A percentile compares a stretch with the other conserved stretches of the same genome.
Evolutionary conservation across 1,140 invertebrate genomes (phyloP).

Genomic region (Meloidogyne floridensis): DNA sequence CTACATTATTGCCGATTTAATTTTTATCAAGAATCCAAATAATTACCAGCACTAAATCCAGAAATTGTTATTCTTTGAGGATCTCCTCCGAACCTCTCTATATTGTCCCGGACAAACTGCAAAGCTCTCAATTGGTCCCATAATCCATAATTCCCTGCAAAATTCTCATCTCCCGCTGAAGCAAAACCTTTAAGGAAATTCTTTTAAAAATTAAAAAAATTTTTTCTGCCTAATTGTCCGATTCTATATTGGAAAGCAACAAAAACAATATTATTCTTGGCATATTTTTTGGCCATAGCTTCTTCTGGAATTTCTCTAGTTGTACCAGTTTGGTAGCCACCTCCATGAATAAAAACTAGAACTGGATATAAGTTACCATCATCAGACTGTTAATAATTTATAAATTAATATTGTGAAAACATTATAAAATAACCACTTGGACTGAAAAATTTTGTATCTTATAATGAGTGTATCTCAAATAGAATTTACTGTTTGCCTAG

Average conservation of each 20-base stretch:
- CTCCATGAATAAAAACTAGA: slow-evolving; percentile 61
- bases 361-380: slow-evolving; percentile 47
- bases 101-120: slow-evolving; percentile 66
- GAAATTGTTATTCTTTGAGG: slow-evolving; percentile 31
- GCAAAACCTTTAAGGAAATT: slow-evolving; percentile 53
- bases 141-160: slow-evolving; percentile 66
- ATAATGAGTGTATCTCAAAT: too few relatives aligned
- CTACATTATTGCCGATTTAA: too few relatives aligned
- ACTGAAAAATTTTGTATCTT: too few relatives aligned
- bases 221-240: slow-evolving; percentile 27
- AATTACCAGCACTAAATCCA: slow-evolving; percentile 40
- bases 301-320: slow-evolving; percentile 8
- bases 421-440: too few relatives aligned
- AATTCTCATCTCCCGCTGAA: slow-evolving; percentile 55
- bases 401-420: too few relatives aligned
- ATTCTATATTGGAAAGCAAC: slow-evolving; percentile 43
- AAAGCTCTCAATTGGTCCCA: slow-evolving; percentile 65
- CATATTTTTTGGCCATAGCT: slow-evolving; percentile 35
- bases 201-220: slow-evolving; percentile 1
- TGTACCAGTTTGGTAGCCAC: slow-evolving; percentile 33
- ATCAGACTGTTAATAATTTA: background rate
- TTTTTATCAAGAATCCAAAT: too few relatives aligned
- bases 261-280: slow-evolving; percentile 29
- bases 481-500: too few relatives aligned
- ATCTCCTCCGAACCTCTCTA: slow-evolving; percentile 71